Percentiles rank a stretch among this genome's conserved stretches.
These are phyloP conservation scores for Merodon equestris DNA, from an alignment of 2,888 invertebrate species.

Conservation along the genomic window DNA sequence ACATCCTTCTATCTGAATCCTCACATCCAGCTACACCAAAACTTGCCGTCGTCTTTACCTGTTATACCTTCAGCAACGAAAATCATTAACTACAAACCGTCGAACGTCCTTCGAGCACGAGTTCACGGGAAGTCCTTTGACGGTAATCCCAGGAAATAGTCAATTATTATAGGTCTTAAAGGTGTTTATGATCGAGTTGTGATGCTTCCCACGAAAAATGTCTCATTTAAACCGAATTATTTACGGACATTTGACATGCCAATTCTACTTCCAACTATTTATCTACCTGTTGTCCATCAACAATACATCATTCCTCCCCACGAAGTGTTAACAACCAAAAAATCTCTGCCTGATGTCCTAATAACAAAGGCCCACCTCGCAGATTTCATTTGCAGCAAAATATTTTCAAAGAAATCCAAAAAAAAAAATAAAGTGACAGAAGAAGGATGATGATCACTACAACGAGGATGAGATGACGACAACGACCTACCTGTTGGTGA, in stretches of 20 bases:
- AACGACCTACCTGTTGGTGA: constrained; percentile 69
- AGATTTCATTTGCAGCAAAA: constrained; percentile 4
- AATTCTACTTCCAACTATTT: neutral
- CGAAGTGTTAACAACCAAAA: constrained; percentile 75
- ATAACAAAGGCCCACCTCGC: constrained; percentile 71
- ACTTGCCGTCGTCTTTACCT: no score
- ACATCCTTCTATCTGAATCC: no score
- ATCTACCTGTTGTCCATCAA: constrained; percentile 16
- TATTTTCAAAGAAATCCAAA: constrained; percentile 66
- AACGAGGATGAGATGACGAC: constrained; percentile 61
- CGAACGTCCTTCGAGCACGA: no score
- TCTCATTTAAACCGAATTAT: constrained; percentile 35
- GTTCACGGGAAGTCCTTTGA: no score
- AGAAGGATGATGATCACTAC: constrained; percentile 68
- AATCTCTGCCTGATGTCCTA: constrained; percentile 72
- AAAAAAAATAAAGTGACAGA: constrained; percentile 61
- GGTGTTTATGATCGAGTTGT: no score
- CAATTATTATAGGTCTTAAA: no score
- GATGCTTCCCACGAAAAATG: constrained; percentile 38
- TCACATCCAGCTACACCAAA: no score
- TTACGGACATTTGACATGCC: constrained; percentile 36
- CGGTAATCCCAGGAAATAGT: no score
- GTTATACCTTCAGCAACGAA: no score
- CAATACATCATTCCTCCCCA: constrained; percentile 64
- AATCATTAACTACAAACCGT: no score